Evolutionary conservation across 2,797 vertebrate species (phyloP), one percentile per base, ranked within the genome.

Genomic region (Hoplostethus atlanticus): DNA sequence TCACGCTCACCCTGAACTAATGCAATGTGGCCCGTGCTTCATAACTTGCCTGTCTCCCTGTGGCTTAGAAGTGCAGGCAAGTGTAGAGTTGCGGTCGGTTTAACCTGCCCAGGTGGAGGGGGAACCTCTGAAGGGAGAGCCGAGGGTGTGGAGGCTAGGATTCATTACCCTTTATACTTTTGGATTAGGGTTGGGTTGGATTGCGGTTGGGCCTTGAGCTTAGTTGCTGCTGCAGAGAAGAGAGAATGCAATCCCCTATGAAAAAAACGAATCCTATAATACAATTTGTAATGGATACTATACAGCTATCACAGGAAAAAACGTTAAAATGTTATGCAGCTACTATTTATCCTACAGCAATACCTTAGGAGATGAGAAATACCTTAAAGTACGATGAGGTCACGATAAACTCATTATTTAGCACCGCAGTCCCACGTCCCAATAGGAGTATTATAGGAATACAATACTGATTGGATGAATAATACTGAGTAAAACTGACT

Each of bases 1-100:
- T 90, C 82, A 84, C 68, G 70, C 61, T 52, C 89, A 84, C 86
- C 88, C 88, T 63, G 77, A 87, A 88, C 89, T 92, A 88, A 92
- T 90, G 84, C 88, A 88, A 87, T 44, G 54, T 64, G 68, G 78
- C 83, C 81, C 54, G 16, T 40, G 61, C 72, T 65, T 76, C 82
- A 52, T 79, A 64, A 62, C 73, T 67, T 8, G 16, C 65, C 72
- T 67, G 5, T 54, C 74, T 55, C 64, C 76, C 80, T 48, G 44
- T 4, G 64, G 81, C 80, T n/a, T 11, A 70, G 42, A 77, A 48
- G 21, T 16, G 16, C 68, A 71, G 62, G 70, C 21, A 30, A 69
- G 55, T 72, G 69, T 42, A 47, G 61, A 76, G 64, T 56, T 15
- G 68, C 62, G 78, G 76, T 67, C 57, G n/a, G 72, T 73, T 81